phyloP scores from a whole-genome alignment of 2,113 vertebrate genomes.

The Platichthys flesus region DNA sequence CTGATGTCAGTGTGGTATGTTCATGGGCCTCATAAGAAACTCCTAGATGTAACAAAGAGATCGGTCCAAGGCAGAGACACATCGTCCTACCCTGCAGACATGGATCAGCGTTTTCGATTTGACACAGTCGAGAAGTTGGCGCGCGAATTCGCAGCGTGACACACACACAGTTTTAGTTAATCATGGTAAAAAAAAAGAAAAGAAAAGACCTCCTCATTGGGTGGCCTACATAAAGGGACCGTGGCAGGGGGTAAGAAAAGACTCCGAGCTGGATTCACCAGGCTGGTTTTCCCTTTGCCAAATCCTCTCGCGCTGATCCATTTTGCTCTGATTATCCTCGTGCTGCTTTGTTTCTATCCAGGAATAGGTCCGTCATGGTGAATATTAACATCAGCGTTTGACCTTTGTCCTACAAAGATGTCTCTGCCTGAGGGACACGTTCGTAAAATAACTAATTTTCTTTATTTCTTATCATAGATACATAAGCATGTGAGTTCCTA shows the following conservation, averaged over 20 bases:
- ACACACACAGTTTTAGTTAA: conserved; percentile 43
- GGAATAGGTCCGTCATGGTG: neutral
- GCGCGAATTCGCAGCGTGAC: conserved; percentile 7
- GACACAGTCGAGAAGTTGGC: conserved; percentile 1
- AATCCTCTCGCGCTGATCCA: conserved; percentile 52
- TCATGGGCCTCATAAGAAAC: neutral
- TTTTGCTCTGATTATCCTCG: conserved; percentile 52
- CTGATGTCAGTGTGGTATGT: conserved; percentile 16
- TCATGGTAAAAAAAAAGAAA: conserved; percentile 9
- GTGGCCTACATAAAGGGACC: conserved; percentile 34
- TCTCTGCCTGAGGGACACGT: too few relatives aligned
- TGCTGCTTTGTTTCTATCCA: conserved; percentile 35
- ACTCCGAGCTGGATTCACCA: conserved; percentile 37
- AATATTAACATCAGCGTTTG: conserved; percentile 17
- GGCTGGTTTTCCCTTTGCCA: conserved; percentile 35
- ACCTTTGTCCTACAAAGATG: too few relatives aligned
- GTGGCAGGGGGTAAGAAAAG: conserved; percentile 6
- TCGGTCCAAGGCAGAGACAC: neutral
- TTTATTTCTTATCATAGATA: too few relatives aligned
- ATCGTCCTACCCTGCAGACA: neutral
- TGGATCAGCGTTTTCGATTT: conserved; percentile 20
- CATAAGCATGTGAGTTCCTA: too few relatives aligned
- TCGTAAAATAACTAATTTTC: too few relatives aligned
- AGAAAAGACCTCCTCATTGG: conserved; percentile 32
- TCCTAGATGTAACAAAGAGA: neutral